These are phyloP conservation scores for Coilia nasus DNA, from an alignment of 2,797 vertebrate genomes.

Conservation along the genomic window DNA sequence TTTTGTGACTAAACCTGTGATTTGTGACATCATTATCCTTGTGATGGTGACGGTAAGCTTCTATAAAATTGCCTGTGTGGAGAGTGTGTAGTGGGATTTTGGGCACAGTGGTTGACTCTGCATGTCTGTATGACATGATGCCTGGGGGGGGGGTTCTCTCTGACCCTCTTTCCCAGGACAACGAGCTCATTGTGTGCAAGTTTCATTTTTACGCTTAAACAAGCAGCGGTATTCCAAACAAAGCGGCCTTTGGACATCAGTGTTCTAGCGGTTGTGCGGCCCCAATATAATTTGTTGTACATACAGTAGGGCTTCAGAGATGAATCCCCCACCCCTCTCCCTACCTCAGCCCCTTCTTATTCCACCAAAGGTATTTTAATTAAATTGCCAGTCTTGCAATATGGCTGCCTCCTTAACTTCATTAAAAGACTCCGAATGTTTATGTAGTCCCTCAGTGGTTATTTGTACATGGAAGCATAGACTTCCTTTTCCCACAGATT, in stretches of 20 bases:
- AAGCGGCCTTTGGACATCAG: constrained; percentile 44
- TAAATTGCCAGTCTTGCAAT: neutral
- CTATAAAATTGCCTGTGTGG: neutral
- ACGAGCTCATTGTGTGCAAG: constrained; percentile 67
- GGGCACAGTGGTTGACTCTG: neutral
- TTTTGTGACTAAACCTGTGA: neutral
- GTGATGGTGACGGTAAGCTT: neutral
- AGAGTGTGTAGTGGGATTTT: neutral
- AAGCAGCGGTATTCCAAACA: constrained; percentile 56
- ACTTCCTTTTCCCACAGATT: neutral
- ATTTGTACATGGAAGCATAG: constrained; percentile 48
- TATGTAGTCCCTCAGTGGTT: constrained; percentile 40
- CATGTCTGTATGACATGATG: constrained; percentile 27
- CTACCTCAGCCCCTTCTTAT: neutral
- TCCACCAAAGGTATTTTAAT: constrained; percentile 16
- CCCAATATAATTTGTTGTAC: constrained; percentile 47
- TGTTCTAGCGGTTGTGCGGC: constrained; percentile 46
- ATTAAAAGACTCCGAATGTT: constrained; percentile 40
- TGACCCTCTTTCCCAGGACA: constrained; percentile 68
- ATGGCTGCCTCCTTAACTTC: neutral
- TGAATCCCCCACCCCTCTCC: neutral
- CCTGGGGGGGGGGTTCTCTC: constrained; percentile 59
- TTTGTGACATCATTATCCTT: neutral
- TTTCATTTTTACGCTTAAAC: constrained; percentile 65
- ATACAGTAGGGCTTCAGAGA: constrained; percentile 44